These are phyloP conservation scores for Xiphophorus couchianus DNA, from an alignment of 2,113 vertebrate genomes.

Conservation along the genomic window DNA sequence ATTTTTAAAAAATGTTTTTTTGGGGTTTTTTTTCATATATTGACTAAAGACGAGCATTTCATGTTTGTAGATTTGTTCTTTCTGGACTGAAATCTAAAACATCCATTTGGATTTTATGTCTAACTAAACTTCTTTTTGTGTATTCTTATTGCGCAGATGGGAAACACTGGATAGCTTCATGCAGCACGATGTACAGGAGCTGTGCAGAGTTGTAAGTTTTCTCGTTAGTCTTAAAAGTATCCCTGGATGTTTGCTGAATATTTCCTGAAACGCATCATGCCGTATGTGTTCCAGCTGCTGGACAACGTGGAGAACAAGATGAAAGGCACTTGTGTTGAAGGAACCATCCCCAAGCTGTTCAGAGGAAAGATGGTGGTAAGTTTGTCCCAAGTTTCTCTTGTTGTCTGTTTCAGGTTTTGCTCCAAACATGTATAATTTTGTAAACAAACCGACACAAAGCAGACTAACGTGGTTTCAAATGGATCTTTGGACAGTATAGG, in stretches of 20 bases:
- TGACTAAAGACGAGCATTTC: neutral
- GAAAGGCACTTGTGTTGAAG: conserved; percentile 99
- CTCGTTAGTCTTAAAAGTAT: neutral
- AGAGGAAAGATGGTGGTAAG: conserved; percentile 99
- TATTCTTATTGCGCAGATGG: conserved; percentile 83
- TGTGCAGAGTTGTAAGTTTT: conserved; percentile 97
- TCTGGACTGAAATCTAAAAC: neutral
- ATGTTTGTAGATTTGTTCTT: neutral
- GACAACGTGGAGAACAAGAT: conserved; percentile 99
- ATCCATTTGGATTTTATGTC: neutral
- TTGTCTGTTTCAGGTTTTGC: too few species aligned
- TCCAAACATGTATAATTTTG: neutral
- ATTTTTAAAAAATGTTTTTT: too few species aligned
- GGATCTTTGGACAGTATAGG: neutral
- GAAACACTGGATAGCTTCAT: conserved; percentile 99
- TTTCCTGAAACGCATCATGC: neutral
- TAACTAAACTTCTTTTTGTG: too few species aligned
- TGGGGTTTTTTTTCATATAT: too few species aligned
- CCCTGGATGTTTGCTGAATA: neutral
- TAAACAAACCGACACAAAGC: conserved; percentile 5
- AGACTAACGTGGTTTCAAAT: conserved; percentile 11
- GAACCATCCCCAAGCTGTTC: conserved; percentile 98
- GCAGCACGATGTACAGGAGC: conserved; percentile 98
- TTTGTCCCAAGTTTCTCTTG: neutral
- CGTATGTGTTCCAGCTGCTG: conserved; percentile 86